These are phyloP conservation scores for Apis cerana DNA, from an alignment of 1,140 invertebrate genomes.

Conservation along the genomic window DNA sequence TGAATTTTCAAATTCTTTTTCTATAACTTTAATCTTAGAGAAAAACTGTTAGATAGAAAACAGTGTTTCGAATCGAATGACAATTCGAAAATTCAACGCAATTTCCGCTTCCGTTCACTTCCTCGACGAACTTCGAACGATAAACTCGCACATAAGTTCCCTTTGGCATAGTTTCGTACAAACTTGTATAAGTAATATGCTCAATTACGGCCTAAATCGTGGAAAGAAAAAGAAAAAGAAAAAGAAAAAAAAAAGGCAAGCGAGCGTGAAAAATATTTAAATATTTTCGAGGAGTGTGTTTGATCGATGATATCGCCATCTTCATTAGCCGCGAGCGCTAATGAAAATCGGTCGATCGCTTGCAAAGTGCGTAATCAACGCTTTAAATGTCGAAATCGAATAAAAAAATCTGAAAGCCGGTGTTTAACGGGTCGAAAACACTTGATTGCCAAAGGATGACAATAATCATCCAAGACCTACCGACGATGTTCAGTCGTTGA, in stretches of 20 bases:
- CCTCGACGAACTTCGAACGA: not conserved
- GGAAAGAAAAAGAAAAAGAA: constrained; percentile 20
- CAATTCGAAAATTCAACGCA: not conserved
- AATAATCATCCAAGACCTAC: constrained; percentile 10
- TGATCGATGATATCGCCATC: not conserved
- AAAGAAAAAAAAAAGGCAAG: constrained; percentile 31
- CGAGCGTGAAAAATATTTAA: constrained; percentile 28
- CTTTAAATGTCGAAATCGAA: not conserved
- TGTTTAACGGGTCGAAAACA: not conserved
- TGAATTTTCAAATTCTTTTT: not conserved
- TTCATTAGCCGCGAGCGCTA: not conserved
- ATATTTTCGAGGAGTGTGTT: constrained; percentile 35
- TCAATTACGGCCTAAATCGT: constrained; percentile 63
- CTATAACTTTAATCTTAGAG: not conserved
- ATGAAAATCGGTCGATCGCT: not conserved
- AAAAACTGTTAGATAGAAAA: not conserved
- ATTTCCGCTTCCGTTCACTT: not conserved
- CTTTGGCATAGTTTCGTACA: constrained; percentile 9
- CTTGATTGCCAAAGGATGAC: constrained; percentile 7
- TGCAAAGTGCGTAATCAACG: constrained; percentile 4
- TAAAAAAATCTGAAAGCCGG: not conserved
- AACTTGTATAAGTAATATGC: constrained; percentile 42
- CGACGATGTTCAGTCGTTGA: not conserved
- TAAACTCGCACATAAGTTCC: not conserved
- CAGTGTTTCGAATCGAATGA: not conserved